phyloP scores from a whole-genome alignment of 2,797 vertebrate species.

The Myiotriccus ornatus region DNA sequence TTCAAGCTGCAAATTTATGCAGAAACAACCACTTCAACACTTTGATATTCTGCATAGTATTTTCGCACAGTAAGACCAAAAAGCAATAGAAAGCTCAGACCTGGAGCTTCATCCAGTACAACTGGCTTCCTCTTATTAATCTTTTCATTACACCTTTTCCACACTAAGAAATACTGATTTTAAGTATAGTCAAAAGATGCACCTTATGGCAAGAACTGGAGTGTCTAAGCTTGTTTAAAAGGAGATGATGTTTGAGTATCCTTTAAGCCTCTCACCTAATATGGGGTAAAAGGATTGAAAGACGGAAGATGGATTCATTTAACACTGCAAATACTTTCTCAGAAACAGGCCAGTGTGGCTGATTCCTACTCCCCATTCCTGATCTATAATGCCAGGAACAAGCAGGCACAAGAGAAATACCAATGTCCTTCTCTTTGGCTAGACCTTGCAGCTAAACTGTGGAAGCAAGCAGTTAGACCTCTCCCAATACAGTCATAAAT shows the following conservation, averaged over 20 bases:
- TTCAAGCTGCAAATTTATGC: neutral
- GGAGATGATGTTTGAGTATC: neutral
- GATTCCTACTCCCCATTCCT: neutral
- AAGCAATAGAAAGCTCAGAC: neutral
- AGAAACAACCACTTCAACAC: neutral
- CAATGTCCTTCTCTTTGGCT: neutral
- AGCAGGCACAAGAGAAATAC: conserved; percentile 6
- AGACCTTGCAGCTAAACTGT: neutral
- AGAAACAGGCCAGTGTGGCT: neutral
- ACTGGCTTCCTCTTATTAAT: neutral
- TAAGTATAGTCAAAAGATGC: neutral
- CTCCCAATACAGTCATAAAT: neutral
- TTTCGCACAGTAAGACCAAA: neutral
- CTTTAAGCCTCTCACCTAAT: neutral
- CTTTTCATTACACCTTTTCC: neutral
- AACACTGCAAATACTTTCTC: neutral
- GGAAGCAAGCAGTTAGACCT: conserved; percentile 35
- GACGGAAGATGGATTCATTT: neutral
- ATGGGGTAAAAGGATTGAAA: neutral
- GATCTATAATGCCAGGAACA: neutral
- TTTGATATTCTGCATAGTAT: neutral
- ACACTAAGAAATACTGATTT: neutral
- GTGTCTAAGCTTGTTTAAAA: neutral
- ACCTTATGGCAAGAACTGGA: neutral
- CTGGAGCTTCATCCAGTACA: neutral